Conservation (phyloP, 2,797 vertebrate genomes). For the Myotis pilosus region DNA sequence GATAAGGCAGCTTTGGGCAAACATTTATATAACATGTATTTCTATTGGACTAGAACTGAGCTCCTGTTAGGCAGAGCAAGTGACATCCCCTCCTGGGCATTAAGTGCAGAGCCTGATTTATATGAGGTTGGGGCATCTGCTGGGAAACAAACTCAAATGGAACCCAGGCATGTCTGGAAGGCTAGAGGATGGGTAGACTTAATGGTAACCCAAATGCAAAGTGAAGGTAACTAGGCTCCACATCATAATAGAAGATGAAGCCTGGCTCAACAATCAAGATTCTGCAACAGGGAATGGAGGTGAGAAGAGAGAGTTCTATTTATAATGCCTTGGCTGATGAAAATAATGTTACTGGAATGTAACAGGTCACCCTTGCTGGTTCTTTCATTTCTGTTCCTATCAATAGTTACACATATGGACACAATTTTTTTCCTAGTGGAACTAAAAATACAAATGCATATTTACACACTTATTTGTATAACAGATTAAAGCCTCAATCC, state of each 20-base stretch:
- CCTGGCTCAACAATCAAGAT: not conserved
- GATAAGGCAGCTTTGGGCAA: not conserved
- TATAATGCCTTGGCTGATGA: not conserved
- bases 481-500: conserved; percentile 63
- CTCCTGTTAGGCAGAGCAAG: not conserved
- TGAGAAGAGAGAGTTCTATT: not conserved
- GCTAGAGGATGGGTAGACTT: not conserved
- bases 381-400: conserved; percentile 24
- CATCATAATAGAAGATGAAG: not conserved
- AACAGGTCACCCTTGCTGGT: conserved; percentile 4
- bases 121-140: not conserved
- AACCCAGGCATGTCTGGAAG: not conserved
- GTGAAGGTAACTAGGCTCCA: not conserved
- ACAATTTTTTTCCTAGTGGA: conserved; percentile 23
- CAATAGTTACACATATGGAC: conserved; percentile 21
- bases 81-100: not conserved
- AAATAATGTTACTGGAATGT: not conserved
- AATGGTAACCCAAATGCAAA: not conserved
- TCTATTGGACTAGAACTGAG: not conserved
- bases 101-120: not conserved
- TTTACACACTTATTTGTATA: conserved; percentile 76
- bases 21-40: not conserved
- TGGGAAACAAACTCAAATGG: not conserved
- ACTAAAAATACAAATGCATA: conserved; percentile 65
- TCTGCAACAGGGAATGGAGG: not conserved